Evolutionary conservation across 2,113 vertebrate genomes (phyloP).

Genomic region (Polyodon spathula): DNA sequence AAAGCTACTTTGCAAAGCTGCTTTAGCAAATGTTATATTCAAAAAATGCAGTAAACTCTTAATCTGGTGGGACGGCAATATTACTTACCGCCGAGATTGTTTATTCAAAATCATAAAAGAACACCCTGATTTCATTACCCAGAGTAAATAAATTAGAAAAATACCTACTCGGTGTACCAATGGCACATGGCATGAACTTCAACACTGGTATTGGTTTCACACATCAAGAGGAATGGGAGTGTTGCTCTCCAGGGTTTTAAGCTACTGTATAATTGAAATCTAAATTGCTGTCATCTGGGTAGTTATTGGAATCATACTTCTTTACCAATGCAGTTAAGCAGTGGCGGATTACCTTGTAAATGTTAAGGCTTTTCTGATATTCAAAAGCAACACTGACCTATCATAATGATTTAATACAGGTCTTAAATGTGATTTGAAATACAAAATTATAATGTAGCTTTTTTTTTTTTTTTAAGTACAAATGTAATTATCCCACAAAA

Average conservation of each 20-base stretch:
- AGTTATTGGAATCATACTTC: not conserved
- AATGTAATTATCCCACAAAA: too few relatives aligned
- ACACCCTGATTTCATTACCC: not conserved
- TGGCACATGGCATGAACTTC: not conserved
- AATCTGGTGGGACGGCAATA: not conserved
- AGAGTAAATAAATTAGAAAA: not conserved
- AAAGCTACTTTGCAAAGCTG: too few relatives aligned
- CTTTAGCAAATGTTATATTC: too few relatives aligned
- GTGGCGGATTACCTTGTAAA: too few relatives aligned
- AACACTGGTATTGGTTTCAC: not conserved
- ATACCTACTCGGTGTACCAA: not conserved
- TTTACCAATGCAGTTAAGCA: not conserved
- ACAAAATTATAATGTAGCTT: too few relatives aligned
- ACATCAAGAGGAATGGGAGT: not conserved
- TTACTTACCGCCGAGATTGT: not conserved
- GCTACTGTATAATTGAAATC: not conserved
- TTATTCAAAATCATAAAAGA: not conserved
- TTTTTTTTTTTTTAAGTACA: too few relatives aligned
- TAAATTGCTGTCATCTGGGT: not conserved
- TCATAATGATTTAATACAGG: too few relatives aligned
- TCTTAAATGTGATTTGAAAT: too few relatives aligned
- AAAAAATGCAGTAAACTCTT: too few relatives aligned
- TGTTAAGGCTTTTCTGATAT: not conserved
- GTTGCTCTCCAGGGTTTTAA: not conserved
- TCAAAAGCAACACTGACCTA: not conserved